These are phyloP conservation scores for Venturia canescens DNA, from an alignment of 1,140 invertebrate genomes.

Conservation along the genomic window DNA sequence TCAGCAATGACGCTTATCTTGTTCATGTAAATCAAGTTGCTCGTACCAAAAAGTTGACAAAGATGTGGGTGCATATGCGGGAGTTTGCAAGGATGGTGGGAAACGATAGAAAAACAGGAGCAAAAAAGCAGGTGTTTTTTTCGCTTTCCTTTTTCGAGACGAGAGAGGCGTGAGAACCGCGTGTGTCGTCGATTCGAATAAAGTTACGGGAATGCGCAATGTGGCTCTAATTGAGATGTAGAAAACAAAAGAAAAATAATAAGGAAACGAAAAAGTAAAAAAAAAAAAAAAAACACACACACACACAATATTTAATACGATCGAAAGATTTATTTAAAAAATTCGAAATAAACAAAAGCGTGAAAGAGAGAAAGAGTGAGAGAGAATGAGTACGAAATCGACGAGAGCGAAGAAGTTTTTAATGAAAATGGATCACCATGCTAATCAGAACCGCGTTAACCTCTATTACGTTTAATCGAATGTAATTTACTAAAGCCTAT, in stretches of 20 bases:
- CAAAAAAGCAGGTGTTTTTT: conserved; percentile 38
- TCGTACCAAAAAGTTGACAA: conserved; percentile 76
- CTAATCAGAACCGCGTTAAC: conserved; percentile 78
- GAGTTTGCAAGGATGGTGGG: conserved; percentile 54
- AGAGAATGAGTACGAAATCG: neutral
- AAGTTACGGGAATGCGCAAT: conserved; percentile 69
- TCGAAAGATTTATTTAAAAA: conserved; percentile 39
- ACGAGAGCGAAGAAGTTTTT: conserved; percentile 39
- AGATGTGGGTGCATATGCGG: conserved; percentile 56
- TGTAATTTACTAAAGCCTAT: conserved; percentile 74
- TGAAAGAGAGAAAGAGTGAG: conserved; percentile 47
- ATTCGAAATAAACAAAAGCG: too few species aligned
- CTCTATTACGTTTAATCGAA: conserved; percentile 76
- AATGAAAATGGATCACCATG: conserved; percentile 73
- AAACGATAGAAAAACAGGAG: conserved; percentile 41
- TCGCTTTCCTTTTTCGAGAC: conserved; percentile 12
- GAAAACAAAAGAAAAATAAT: conserved; percentile 22
- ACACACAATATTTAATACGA: neutral
- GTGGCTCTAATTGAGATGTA: conserved; percentile 50
- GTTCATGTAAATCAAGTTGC: conserved; percentile 77
- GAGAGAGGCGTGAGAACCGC: conserved; percentile 50
- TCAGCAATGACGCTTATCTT: conserved; percentile 77
- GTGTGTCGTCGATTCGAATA: conserved; percentile 41
- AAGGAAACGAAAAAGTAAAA: conserved; percentile 43
- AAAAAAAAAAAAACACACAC: too few species aligned